Base-by-base conservation (phyloP, 2,113 vertebrate genomes). In the Hemiprocne comata region DNA sequence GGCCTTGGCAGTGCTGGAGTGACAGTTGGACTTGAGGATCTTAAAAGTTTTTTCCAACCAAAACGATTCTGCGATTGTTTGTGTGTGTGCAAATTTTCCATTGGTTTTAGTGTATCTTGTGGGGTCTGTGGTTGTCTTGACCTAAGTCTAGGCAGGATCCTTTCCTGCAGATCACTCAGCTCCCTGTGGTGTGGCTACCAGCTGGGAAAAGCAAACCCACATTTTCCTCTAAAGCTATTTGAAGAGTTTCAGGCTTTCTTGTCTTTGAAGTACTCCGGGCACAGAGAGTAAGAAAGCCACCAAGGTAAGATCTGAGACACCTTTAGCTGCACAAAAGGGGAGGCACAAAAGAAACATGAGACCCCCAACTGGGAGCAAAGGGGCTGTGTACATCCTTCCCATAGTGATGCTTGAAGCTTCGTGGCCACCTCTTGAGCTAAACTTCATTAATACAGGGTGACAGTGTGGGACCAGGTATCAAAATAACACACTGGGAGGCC, bases 51-150 rank as follows among this genome's bases (percentile, higher is more conserved):
- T 48, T 48, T 21, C 46, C 46, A 48, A 48, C 46, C 46, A 11
- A 10, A 48, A 48, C 8, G 21, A 48, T 48, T 48, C 46, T 21
- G 46, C 20, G 46, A 48, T 48, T 48, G 20, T 7, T 23, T 0
- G 11, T 33, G 36, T 57, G 80, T 42, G 40, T 42, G 40, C 40
- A 42, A 29, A 6, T 29, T n/a, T 65, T 53, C 66, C 28, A 5
- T 0, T 2, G 58, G 58, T 24, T 72, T n/a, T 44, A 14, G 44
- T 11, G 24, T 0, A 7, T 42, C 36, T 66, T 2, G 0, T 13
- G 57, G 25, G 44, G 29, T 11, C 38, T 54, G 46, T 0, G 3
- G 19, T 28, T 46, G 44, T 44, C 33, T 29, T 40, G 23, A 13
- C 18, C 1, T 31, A 8, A 60, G 13, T 8, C 23, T 2, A 3